These are phyloP conservation scores for Mechanitis messenoides DNA, from an alignment of 2,888 invertebrate species.

Conservation along the genomic window DNA sequence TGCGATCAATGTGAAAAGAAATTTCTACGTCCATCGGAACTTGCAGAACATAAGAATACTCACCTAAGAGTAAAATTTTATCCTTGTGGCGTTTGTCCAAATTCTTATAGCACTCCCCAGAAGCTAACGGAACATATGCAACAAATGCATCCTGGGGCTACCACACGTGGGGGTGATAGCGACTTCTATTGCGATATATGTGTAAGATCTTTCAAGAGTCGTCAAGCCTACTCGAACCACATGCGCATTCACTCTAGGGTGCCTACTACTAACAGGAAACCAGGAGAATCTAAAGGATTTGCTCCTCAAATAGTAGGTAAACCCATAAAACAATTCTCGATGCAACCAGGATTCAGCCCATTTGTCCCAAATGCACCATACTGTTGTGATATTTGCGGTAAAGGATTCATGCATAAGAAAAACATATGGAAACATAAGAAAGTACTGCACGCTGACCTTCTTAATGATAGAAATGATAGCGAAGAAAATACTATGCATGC, in stretches of 20 bases:
- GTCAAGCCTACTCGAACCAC: conserved; percentile 74
- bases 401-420: conserved; percentile 75
- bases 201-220: conserved; percentile 76
- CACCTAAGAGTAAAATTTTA: conserved; percentile 82
- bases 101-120: conserved; percentile 79
- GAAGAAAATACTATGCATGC: conserved; percentile 73
- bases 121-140: conserved; percentile 76
- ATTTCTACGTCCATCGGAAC: conserved; percentile 76
- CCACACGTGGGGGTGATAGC: conserved; percentile 43
- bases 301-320: conserved; percentile 66
- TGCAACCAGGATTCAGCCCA: conserved; percentile 53
- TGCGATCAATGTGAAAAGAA: conserved; percentile 80
- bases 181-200: conserved; percentile 78
- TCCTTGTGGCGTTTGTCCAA: conserved; percentile 75
- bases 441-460: conserved; percentile 68
- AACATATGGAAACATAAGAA: conserved; percentile 76
- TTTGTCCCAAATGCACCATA: conserved; percentile 72
- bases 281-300: conserved; percentile 58
- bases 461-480: conserved; percentile 65
- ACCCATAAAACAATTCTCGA: conserved; percentile 58
- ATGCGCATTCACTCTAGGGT: conserved; percentile 74
- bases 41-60: conserved; percentile 80
- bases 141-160: conserved; percentile 63
- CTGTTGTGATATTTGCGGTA: conserved; percentile 80
- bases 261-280: conserved; percentile 69